phyloP scores from a whole-genome alignment of 1,140 invertebrate genomes.

The Drosophila bifasciata region DNA sequence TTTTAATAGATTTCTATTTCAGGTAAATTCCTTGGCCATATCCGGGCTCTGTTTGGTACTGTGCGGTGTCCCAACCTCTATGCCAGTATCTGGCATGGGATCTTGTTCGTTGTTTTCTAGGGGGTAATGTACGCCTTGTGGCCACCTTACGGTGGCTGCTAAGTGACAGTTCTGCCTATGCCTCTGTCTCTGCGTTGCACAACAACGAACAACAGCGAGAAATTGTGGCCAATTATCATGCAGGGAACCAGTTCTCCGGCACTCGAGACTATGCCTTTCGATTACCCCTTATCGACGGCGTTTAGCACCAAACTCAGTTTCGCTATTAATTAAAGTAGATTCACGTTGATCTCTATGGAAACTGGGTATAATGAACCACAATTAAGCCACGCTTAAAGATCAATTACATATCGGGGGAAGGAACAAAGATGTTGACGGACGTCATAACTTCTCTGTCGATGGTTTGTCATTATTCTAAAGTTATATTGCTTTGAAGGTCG shows the following conservation, averaged over 20 bases:
- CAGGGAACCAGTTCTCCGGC: constrained; percentile 28
- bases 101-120: constrained; percentile 22
- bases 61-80: constrained; percentile 21
- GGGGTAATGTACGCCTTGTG: constrained; percentile 75
- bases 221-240: constrained; percentile 45
- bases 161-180: constrained; percentile 68
- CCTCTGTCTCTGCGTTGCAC: constrained; percentile 53
- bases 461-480: constrained; percentile 21
- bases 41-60: constrained; percentile 33
- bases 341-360: constrained; percentile 41
- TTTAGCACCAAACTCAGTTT: constrained; percentile 60
- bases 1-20: constrained; percentile 68
- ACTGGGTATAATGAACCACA: constrained; percentile 46
- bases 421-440: constrained; percentile 29
- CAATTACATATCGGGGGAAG: constrained; percentile 18
- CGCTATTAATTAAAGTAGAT: constrained; percentile 67
- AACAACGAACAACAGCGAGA: constrained; percentile 46
- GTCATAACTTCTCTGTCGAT: constrained; percentile 24
- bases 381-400: constrained; percentile 44
- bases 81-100: constrained; percentile 26
- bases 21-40: constrained; percentile 43
- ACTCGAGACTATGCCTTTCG: constrained; percentile 6
- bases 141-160: constrained; percentile 42
- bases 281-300: constrained; percentile 29
- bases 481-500: constrained; percentile 66